Evolutionary conservation across 1,140 invertebrate species (phyloP).

Genomic region (Cryptotermes secundus): DNA sequence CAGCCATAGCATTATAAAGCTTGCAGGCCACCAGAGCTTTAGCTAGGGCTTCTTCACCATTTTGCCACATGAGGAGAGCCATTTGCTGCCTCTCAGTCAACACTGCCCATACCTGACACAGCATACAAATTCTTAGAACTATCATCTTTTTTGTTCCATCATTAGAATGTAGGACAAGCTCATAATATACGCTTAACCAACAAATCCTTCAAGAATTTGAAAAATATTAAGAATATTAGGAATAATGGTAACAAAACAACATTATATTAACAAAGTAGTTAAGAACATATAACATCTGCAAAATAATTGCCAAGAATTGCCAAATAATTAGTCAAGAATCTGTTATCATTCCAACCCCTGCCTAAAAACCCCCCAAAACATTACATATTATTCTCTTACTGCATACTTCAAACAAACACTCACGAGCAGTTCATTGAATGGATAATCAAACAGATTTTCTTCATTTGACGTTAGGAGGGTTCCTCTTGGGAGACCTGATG

Average conservation of each 20-base stretch:
- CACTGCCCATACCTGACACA: constrained; percentile 87
- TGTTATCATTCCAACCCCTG: too few species aligned
- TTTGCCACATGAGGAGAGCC: constrained; percentile 96
- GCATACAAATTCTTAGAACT: constrained; percentile 38
- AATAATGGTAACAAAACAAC: neutral
- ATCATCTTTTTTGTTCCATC: too few species aligned
- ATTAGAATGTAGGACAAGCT: neutral
- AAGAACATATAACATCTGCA: too few species aligned
- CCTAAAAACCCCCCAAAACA: too few species aligned
- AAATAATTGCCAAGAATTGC: too few species aligned
- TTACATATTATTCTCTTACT: too few species aligned
- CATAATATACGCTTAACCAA: neutral
- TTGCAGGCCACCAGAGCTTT: constrained; percentile 93
- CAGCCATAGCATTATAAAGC: constrained; percentile 96
- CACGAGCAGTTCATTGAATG: constrained; percentile 88
- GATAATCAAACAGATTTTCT: constrained; percentile 85
- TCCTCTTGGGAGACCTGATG: constrained; percentile 74
- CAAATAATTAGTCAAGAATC: too few species aligned
- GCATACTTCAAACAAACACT: constrained; percentile 41
- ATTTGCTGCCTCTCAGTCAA: constrained; percentile 94
- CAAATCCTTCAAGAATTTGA: neutral
- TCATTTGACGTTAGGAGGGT: constrained; percentile 75
- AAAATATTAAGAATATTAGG: neutral
- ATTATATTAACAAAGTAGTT: too few species aligned
- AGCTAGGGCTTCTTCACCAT: constrained; percentile 94